Evolutionary conservation across 2,797 vertebrate genomes (phyloP).

Genomic region (Potorous gilbertii): DNA sequence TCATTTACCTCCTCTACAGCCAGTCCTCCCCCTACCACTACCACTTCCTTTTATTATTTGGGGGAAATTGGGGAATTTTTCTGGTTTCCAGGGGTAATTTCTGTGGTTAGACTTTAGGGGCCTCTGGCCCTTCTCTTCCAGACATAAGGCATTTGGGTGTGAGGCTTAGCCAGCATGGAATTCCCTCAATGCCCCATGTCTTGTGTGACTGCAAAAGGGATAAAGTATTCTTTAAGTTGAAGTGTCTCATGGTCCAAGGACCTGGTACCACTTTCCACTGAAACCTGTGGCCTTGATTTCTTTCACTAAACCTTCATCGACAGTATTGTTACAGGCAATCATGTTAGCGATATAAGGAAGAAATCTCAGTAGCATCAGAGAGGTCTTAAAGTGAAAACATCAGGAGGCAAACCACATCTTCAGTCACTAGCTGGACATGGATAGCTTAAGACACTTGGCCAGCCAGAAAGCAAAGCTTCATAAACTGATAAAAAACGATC

Average conservation of each 20-base stretch:
- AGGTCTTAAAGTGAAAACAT: background rate
- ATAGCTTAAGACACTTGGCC: background rate
- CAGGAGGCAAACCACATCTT: background rate
- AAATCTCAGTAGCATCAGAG: background rate
- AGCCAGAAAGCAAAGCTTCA: background rate
- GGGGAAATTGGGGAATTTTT: background rate
- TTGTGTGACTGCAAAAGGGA: background rate
- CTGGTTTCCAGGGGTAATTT: background rate
- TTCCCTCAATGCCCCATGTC: background rate
- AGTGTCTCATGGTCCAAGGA: background rate
- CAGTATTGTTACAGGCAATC: background rate
- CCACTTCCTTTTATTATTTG: background rate
- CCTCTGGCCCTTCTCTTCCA: background rate
- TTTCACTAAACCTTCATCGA: background rate
- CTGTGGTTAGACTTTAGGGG: constrained; percentile 44
- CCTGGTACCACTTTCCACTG: background rate
- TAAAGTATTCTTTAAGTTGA: background rate
- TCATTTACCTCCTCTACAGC: background rate
- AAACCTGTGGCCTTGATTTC: background rate
- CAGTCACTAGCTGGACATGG: background rate
- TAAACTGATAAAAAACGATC: background rate
- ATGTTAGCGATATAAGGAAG: background rate
- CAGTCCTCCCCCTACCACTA: background rate
- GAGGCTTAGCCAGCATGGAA: background rate
- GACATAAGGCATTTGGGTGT: background rate